Conservation (phyloP, 35 echinoderm and acorn worm genomes). For the Apostichopus californicus region DNA sequence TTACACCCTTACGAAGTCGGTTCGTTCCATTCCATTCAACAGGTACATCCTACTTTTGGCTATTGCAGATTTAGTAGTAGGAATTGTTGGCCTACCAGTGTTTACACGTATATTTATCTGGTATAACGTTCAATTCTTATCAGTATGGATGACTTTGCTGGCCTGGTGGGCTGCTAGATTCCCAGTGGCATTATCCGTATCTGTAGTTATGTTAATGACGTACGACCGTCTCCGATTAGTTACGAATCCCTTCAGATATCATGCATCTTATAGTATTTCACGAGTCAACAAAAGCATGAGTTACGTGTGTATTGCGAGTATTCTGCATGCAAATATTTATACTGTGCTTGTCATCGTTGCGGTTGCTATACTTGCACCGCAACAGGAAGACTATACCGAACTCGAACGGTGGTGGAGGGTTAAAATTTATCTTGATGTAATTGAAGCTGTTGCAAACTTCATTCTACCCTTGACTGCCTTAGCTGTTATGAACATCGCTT, state of each 20-base stretch:
- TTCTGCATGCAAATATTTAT: too few species aligned
- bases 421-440: too few species aligned
- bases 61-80: slow-evolving; percentile 9
- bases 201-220: background rate
- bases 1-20: background rate
- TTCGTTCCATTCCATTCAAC: background rate
- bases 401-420: too few species aligned
- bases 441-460: background rate
- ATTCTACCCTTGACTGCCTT: background rate
- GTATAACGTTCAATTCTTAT: background rate
- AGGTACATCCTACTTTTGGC: background rate
- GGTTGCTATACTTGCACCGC: too few species aligned
- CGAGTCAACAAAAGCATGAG: too few species aligned
- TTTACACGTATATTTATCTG: too few species aligned
- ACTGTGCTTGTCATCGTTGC: too few species aligned
- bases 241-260: background rate
- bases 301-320: too few species aligned
- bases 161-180: background rate
- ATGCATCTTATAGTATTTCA: too few species aligned
- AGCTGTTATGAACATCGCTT: background rate
- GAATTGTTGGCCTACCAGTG: background rate
- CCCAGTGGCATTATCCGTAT: background rate
- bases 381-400: too few species aligned
- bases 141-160: background rate
- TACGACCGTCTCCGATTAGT: background rate